Conservation (phyloP, 2,797 vertebrate species). For the Sphaeramia orbicularis region DNA sequence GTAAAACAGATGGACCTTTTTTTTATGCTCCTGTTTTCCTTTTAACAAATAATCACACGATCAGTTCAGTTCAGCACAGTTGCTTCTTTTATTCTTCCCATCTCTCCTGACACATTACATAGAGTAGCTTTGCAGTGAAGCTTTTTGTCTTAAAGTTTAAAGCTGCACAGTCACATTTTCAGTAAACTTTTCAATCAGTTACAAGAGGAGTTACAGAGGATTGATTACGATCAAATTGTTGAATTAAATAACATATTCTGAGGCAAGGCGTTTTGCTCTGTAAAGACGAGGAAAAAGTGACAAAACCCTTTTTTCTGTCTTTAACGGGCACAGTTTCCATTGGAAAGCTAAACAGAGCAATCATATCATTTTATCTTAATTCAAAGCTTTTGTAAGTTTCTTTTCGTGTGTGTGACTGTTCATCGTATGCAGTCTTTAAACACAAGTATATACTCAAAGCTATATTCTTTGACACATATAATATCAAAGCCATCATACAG, state of each 20-base stretch:
- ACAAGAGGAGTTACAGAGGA: background rate
- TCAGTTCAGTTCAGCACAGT: slow-evolving; percentile 55
- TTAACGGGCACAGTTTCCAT: slow-evolving; percentile 7
- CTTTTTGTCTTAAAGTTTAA: slow-evolving; percentile 59
- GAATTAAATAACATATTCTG: slow-evolving; percentile 6
- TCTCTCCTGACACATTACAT: slow-evolving; percentile 72
- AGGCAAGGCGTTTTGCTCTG: slow-evolving; percentile 7
- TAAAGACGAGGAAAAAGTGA: slow-evolving; percentile 6
- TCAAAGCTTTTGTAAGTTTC: slow-evolving; percentile 6
- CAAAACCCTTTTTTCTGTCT: background rate
- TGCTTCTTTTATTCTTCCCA: slow-evolving; percentile 81
- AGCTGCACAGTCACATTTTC: slow-evolving; percentile 64
- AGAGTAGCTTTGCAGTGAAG: slow-evolving; percentile 74
- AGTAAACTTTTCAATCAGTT: slow-evolving; percentile 16
- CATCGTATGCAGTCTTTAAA: slow-evolving; percentile 68
- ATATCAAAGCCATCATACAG: slow-evolving; percentile 72
- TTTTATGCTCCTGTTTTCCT: background rate
- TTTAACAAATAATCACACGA: slow-evolving; percentile 37
- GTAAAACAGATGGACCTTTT: background rate
- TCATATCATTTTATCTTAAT: background rate
- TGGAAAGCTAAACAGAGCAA: slow-evolving; percentile 21
- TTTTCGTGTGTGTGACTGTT: slow-evolving; percentile 56
- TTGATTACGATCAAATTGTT: slow-evolving; percentile 19
- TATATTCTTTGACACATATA: slow-evolving; percentile 67
- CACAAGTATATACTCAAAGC: slow-evolving; percentile 65